Base-by-base conservation (phyloP, 2,797 vertebrate genomes). In the Cyprinodon diabolis region DNA sequence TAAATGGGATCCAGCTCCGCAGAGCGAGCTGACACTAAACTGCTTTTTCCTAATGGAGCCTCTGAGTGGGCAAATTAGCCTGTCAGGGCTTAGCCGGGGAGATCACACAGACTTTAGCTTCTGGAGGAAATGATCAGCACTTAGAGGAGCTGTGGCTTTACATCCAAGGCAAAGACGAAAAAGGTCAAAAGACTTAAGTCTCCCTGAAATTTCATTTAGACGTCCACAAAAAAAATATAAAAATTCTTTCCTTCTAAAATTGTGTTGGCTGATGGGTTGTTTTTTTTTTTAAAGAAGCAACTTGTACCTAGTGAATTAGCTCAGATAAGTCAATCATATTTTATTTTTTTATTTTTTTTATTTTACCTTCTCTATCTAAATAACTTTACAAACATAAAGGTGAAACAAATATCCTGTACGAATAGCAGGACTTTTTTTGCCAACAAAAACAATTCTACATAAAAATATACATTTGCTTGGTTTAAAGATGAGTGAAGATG, bases 111-210 rank as follows among this genome's bases (percentile, higher is more conserved):
- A 51, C 72, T 76, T 48, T 30, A 51, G 75, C 75, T 79, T 63
- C 66, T 60, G 40, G 25, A 74, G 62, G 81, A 77, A 83, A 85
- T 81, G 85, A 86, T 82, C 78, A 81, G 71, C 72, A 62, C 75
- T 82, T 65, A 54, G 55, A 82, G 78, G 79, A 85, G 72, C 48
- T 66, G 58, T 0, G 6, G 9, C 6, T 76, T 86, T 71, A 86
- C 85, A 86, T 82, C 84, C 81, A 67, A 25, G 82, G 72, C 1
- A 43, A 57, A 4, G n/a, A 43, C 7, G 4, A 72, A 4, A 72
- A 68, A 70, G 77, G 6, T 45, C 54, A 25, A 4, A 0, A 75
- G 68, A 80, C 73, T 12, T 6, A 58, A 75, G 69, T 66, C 69
- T 30, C 40, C 15, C 25, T 15, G 14, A 3, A 35, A 35, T 51